Conservation (phyloP, 2,797 vertebrate genomes). For the Pteropus rufus region DNA sequence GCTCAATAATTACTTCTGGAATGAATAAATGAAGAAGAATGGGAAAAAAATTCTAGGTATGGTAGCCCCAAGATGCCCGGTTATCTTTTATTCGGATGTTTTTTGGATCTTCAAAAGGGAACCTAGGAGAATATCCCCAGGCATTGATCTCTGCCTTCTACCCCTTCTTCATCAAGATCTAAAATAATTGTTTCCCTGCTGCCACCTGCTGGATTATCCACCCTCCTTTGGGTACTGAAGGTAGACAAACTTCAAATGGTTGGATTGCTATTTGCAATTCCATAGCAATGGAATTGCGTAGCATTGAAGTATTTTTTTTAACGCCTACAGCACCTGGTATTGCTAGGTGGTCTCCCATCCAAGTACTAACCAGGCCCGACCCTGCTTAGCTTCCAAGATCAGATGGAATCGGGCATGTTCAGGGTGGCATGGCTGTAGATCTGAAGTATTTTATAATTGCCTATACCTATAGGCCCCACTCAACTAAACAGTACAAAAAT, state of each 20-base stretch:
- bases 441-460: neutral
- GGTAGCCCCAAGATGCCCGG: neutral
- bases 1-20: neutral
- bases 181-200: constrained; percentile 56
- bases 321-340: too few species aligned
- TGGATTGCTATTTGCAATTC: neutral
- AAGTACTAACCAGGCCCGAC: too few species aligned
- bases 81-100: neutral
- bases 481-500: neutral
- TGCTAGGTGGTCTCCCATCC: too few species aligned
- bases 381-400: too few species aligned
- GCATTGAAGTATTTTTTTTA: neutral
- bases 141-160: neutral
- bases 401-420: too few species aligned
- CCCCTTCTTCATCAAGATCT: neutral
- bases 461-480: neutral
- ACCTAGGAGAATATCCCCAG: neutral
- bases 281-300: neutral
- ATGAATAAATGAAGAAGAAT: neutral
- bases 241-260: neutral
- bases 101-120: neutral
- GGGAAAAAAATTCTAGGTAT: neutral
- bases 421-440: too few species aligned
- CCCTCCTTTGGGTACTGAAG: neutral
- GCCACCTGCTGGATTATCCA: constrained; percentile 68